Base-by-base conservation (phyloP, 2,113 vertebrate species). In the Merops nubicus region DNA sequence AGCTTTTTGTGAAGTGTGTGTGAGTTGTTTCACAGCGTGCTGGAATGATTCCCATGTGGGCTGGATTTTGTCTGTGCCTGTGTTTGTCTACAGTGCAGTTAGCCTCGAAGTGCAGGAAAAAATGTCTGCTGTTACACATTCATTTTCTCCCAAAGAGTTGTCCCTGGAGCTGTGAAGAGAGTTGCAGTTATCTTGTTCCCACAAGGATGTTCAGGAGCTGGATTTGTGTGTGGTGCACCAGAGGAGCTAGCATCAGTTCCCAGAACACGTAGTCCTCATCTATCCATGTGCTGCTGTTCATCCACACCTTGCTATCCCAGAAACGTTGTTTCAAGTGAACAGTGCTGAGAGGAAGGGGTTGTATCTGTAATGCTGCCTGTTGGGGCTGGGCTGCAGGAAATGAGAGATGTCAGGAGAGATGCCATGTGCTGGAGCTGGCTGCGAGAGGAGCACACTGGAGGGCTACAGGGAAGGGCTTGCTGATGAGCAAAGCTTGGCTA, bases 61-160 rank as follows among this genome's bases (percentile, higher is more conserved):
- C 83, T 91, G 85, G 69, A 16, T 82, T 86, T 73, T 65, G 43
- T 67, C 38, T 57, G 48, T 48, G 7, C 12, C 2, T n/a, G 40
- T 80, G 63, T 68, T 11, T 59, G 85, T 77, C 85, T 89, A 9
- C 59, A 53, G 42, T 76, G 89, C 89, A 93, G 93, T 96, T 88
- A 96, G 94, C 93, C 88, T 88, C 14, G 15, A 93, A 96, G 88
- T 8, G 3, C 40, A 80, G 82, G 75, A 62, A 84, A 75, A 76
- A 91, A 84, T 45, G 54, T 92, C 89, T 96, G 89, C 83, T 89
- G 25, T 68, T 91, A 62, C 15, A 57, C 88, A 72, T 95, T 97
- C 85, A 77, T 94, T 79, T 85, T 87, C 42, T 91, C 68, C 86
- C 85, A 88, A n/a, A 76, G 87, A 89, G 42, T n/a, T 84, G 69